Conservation (phyloP, 2,888 invertebrate species). For the Clanis bilineata region DNA sequence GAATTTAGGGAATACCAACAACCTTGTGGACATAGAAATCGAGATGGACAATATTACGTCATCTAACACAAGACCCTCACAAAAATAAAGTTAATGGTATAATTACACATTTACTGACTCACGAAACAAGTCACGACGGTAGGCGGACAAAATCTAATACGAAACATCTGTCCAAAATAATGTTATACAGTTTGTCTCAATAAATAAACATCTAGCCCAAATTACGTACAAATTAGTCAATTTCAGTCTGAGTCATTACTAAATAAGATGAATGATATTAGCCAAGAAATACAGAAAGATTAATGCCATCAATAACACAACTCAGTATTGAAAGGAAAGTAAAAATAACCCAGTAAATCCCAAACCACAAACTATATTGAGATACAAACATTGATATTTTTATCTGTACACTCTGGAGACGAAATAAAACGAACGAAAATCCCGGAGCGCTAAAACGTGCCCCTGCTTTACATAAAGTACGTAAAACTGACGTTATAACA, state of each 20-base stretch:
- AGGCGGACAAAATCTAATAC: conserved; percentile 18
- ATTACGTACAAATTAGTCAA: background rate
- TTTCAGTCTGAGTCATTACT: background rate
- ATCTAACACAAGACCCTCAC: background rate
- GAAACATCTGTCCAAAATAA: conserved; percentile 8
- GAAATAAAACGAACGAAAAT: conserved; percentile 31
- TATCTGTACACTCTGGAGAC: conserved; percentile 20
- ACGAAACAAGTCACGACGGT: background rate
- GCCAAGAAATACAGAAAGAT: too few relatives aligned
- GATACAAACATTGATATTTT: conserved; percentile 24
- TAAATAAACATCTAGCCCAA: background rate
- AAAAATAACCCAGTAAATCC: conserved; percentile 11
- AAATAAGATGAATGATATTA: background rate
- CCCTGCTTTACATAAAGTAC: conserved; percentile 40
- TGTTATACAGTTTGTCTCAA: background rate
- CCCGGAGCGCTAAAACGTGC: conserved; percentile 26
- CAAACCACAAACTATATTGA: conserved; percentile 13
- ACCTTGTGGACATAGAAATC: too few relatives aligned
- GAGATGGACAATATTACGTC: too few relatives aligned
- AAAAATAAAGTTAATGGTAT: conserved; percentile 3
- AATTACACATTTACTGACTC: conserved; percentile 6
- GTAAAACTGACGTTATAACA: conserved; percentile 35
- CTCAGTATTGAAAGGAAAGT: background rate
- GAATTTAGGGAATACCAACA: too few relatives aligned
- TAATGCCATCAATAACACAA: background rate